Evolutionary conservation across 2,113 vertebrate genomes (phyloP).

Genomic region (Stegastes partitus): DNA sequence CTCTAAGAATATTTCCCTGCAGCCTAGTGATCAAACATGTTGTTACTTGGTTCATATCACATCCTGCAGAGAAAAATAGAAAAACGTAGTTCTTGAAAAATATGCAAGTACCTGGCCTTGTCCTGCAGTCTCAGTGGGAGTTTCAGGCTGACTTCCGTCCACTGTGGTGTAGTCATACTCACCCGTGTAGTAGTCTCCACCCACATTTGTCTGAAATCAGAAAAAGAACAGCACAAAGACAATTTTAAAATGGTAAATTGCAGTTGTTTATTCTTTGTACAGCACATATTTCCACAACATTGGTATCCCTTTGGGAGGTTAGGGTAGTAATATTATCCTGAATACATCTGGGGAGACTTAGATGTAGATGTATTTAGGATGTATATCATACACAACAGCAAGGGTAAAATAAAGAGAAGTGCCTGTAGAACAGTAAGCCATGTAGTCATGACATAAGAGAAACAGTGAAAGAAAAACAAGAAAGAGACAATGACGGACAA

Average conservation of each 20-base stretch:
- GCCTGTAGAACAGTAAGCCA: not conserved
- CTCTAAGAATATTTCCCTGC: not conserved
- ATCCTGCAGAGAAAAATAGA: not conserved
- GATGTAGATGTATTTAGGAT: no score
- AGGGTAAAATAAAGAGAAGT: not conserved
- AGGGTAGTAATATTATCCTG: no score
- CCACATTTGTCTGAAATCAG: constrained; percentile 84
- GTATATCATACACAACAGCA: no score
- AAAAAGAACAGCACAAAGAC: not conserved
- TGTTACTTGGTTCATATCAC: not conserved
- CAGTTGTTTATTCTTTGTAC: no score
- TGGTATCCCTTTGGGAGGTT: no score
- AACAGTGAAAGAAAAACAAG: not conserved
- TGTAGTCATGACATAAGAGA: not conserved
- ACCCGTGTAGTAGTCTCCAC: constrained; percentile 86
- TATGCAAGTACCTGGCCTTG: constrained; percentile 84
- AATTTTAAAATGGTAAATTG: not conserved
- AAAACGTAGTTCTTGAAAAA: not conserved
- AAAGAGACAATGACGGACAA: not conserved
- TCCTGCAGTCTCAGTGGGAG: constrained; percentile 82
- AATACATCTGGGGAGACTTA: no score
- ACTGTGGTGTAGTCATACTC: constrained; percentile 88
- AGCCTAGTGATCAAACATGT: not conserved
- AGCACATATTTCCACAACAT: no score
- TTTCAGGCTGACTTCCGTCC: constrained; percentile 87